Percentiles rank a stretch among this genome's conserved stretches.
phyloP scores from a whole-genome alignment of 2,888 invertebrate genomes.

The Acronicta psi region DNA sequence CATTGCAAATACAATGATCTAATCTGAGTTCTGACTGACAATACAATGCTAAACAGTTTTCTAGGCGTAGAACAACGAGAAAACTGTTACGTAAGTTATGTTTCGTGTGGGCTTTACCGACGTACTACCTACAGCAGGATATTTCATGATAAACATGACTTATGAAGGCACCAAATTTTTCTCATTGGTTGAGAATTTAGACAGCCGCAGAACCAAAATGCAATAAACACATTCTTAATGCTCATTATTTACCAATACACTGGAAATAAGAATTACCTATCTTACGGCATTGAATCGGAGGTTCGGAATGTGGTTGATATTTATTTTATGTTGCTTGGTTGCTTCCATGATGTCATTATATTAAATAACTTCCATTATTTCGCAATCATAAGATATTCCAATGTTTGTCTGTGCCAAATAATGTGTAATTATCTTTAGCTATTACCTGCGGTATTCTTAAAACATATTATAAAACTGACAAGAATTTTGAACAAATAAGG shows the following conservation, averaged over 20 bases:
- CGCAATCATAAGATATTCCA: conserved; percentile 17
- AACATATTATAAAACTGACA: conserved; percentile 4
- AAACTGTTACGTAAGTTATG: conserved; percentile 48
- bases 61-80: conserved; percentile 51
- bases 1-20: conserved; percentile 69
- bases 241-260: background rate
- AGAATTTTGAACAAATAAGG: background rate
- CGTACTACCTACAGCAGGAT: conserved; percentile 3
- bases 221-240: background rate
- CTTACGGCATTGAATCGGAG: conserved; percentile 51
- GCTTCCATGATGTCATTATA: conserved; percentile 64
- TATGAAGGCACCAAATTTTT: conserved; percentile 5
- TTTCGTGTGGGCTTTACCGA: conserved; percentile 29
- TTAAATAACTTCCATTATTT: conserved; percentile 29
- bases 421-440: conserved; percentile 16
- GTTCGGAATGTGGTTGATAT: conserved; percentile 60
- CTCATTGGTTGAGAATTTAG: background rate
- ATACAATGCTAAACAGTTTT: conserved; percentile 56
- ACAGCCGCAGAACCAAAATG: background rate
- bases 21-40: conserved; percentile 56
- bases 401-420: conserved; percentile 28
- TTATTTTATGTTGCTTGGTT: conserved; percentile 47
- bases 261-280: background rate
- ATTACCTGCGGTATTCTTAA: conserved; percentile 10
- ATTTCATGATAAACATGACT: conserved; percentile 16